These are phyloP conservation scores for Peromyscus maniculatus DNA, from an alignment of 2,113 vertebrate genomes.

Conservation along the genomic window DNA sequence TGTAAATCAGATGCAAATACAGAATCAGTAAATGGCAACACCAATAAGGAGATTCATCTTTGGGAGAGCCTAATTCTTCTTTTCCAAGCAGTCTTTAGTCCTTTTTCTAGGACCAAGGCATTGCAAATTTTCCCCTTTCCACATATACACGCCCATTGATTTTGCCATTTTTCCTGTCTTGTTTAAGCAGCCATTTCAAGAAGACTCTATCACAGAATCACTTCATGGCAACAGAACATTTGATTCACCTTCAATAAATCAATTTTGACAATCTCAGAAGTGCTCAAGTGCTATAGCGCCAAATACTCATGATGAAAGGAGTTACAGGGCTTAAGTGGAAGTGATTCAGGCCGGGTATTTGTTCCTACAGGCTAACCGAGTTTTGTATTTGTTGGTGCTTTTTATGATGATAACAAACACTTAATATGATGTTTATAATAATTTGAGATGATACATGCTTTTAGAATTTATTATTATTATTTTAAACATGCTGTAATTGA, in stretches of 20 bases:
- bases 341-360: neutral
- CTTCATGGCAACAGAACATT: conserved; percentile 68
- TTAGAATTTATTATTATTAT: neutral
- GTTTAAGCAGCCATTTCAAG: neutral
- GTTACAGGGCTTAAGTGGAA: neutral
- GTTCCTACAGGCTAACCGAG: neutral
- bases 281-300: conserved; percentile 32
- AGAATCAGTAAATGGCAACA: neutral
- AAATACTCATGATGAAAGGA: neutral
- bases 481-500: neutral
- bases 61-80: neutral
- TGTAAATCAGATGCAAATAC: conserved; percentile 77
- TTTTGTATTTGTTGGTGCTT: neutral
- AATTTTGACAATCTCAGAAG: conserved; percentile 77
- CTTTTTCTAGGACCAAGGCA: neutral
- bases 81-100: neutral
- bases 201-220: neutral
- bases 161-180: neutral
- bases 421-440: neutral
- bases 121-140: neutral
- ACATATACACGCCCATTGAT: neutral
- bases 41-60: neutral
- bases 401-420: neutral
- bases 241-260: conserved; percentile 51
- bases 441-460: neutral